A percentile compares a stretch with the other conserved stretches of the same genome.
phyloP scores from a whole-genome alignment of 2,797 vertebrate genomes.

The Podarcis lilfordi region DNA sequence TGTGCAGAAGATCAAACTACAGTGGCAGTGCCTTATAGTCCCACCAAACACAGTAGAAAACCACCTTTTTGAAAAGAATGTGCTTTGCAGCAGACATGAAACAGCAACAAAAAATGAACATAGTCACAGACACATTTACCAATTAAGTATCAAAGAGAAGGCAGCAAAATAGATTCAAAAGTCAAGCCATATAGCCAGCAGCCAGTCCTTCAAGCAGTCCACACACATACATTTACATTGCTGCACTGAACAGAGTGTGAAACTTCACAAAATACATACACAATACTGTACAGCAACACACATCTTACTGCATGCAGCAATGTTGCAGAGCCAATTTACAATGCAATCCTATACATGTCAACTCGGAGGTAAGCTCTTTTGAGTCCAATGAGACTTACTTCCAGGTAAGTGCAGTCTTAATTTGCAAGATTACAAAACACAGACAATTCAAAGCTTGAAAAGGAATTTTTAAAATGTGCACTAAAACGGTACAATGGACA shows the following conservation, averaged over 20 bases:
- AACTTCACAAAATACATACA: constrained; percentile 46
- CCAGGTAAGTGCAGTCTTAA: background rate
- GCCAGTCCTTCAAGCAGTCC: constrained; percentile 57
- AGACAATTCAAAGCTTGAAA: constrained; percentile 24
- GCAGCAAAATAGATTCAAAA: constrained; percentile 39
- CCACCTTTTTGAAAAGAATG: constrained; percentile 48
- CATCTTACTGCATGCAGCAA: background rate
- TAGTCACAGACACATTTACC: constrained; percentile 37
- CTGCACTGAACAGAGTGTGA: constrained; percentile 46
- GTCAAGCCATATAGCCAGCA: constrained; percentile 45
- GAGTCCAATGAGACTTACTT: background rate
- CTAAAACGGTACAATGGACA: constrained; percentile 54
- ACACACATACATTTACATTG: constrained; percentile 39
- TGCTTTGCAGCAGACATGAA: constrained; percentile 52
- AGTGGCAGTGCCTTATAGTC: constrained; percentile 49
- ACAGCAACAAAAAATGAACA: constrained; percentile 38
- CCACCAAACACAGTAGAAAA: constrained; percentile 56
- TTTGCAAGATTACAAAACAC: constrained; percentile 28
- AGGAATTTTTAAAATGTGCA: constrained; percentile 38
- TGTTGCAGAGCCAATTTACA: background rate
- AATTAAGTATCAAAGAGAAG: constrained; percentile 6
- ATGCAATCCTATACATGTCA: background rate
- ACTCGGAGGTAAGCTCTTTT: background rate
- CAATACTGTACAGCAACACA: background rate
- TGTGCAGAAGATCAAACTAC: constrained; percentile 54